Conservation (phyloP, 2,113 vertebrate species). For the Acrocephalus kingi region DNA sequence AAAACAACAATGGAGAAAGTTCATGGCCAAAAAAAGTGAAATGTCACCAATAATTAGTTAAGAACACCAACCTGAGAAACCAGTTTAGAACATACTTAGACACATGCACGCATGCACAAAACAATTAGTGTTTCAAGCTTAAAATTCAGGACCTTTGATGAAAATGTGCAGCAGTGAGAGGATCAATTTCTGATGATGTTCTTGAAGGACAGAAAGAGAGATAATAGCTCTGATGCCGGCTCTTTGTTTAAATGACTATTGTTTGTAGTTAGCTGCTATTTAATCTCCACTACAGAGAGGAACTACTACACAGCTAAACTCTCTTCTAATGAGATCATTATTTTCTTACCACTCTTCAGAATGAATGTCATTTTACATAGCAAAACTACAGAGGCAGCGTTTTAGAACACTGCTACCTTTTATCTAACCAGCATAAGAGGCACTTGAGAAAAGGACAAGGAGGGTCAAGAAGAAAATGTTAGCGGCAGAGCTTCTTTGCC, state of each 20-base stretch:
- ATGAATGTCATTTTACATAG: conserved; percentile 72
- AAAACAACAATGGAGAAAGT: neutral
- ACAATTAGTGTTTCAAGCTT: conserved; percentile 61
- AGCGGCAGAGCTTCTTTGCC: conserved; percentile 49
- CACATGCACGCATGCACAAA: neutral
- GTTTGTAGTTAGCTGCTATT: conserved; percentile 76
- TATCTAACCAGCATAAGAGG: conserved; percentile 71
- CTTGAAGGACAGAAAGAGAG: conserved; percentile 66
- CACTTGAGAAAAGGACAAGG: conserved; percentile 71
- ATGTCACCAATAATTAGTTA: conserved; percentile 51
- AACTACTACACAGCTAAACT: conserved; percentile 69
- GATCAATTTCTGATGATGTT: conserved; percentile 61
- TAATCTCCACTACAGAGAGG: conserved; percentile 71
- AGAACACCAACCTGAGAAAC: conserved; percentile 29
- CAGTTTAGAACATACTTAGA: conserved; percentile 15
- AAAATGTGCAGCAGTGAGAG: conserved; percentile 48
- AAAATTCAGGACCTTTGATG: conserved; percentile 57
- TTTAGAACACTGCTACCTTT: conserved; percentile 72
- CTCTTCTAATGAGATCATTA: conserved; percentile 73
- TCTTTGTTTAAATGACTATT: conserved; percentile 71
- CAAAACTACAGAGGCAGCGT: conserved; percentile 68
- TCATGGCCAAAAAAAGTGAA: conserved; percentile 23
- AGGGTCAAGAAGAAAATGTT: conserved; percentile 70
- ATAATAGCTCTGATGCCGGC: conserved; percentile 52
- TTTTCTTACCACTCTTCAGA: conserved; percentile 69